Conservation (phyloP, 2,888 invertebrate species). For the Colostygia pectinataria region DNA sequence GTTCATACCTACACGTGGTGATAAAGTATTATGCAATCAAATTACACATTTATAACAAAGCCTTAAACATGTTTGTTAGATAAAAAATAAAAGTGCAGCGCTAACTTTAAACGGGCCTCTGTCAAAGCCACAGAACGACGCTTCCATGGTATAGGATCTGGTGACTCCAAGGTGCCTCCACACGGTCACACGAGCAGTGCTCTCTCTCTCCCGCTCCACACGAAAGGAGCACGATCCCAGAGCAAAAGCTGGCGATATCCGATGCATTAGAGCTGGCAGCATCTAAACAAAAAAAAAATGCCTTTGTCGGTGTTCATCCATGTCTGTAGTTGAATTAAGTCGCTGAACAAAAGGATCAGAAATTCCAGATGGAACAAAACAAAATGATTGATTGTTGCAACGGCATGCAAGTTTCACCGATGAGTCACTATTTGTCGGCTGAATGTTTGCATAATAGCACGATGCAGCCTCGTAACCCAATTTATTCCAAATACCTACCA, state of each 20-base stretch:
- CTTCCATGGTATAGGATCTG: slow-evolving; percentile 92
- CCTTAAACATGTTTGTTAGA: neutral
- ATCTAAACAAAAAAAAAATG: slow-evolving; percentile 68
- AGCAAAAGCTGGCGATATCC: slow-evolving; percentile 87
- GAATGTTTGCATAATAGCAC: slow-evolving; percentile 6
- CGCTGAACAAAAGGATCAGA: slow-evolving; percentile 24
- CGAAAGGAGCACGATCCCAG: slow-evolving; percentile 89
- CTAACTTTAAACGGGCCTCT: slow-evolving; percentile 87
- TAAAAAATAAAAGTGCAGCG: neutral
- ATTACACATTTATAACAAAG: no score
- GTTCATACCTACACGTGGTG: no score
- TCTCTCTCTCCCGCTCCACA: slow-evolving; percentile 89
- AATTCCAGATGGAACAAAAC: slow-evolving; percentile 20
- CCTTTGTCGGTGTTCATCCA: slow-evolving; percentile 15
- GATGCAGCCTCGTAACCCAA: slow-evolving; percentile 5
- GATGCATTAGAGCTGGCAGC: slow-evolving; percentile 88
- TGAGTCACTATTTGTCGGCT: slow-evolving; percentile 17
- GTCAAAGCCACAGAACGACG: slow-evolving; percentile 93
- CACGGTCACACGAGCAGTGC: slow-evolving; percentile 92
- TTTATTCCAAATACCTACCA: neutral
- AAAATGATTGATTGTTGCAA: slow-evolving; percentile 23
- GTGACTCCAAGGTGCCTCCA: slow-evolving; percentile 92
- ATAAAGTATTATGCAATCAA: no score
- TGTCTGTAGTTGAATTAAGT: slow-evolving; percentile 17
- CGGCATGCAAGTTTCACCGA: slow-evolving; percentile 20